phyloP scores from a whole-genome alignment of 2,113 vertebrate genomes.

The Corynorhinus townsendii region DNA sequence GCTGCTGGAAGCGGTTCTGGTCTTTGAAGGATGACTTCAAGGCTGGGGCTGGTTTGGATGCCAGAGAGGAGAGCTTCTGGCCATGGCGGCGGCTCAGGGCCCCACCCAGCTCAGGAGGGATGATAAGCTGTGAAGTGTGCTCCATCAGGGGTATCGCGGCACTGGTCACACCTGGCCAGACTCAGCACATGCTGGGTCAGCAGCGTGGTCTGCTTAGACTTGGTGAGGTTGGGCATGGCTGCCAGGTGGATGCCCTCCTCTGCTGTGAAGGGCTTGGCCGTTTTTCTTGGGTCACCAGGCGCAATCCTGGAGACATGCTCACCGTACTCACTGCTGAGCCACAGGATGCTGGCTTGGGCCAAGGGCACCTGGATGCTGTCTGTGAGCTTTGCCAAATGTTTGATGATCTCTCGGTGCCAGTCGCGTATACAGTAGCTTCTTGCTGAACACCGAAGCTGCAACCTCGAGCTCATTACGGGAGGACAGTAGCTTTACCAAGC shows the following conservation, averaged over 20 bases:
- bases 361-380: constrained; percentile 97
- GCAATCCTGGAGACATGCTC: constrained; percentile 95
- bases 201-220: constrained; percentile 93
- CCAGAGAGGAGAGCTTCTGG: constrained; percentile 94
- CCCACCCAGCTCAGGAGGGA: constrained; percentile 91
- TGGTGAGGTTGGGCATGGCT: constrained; percentile 94
- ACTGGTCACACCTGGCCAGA: constrained; percentile 94
- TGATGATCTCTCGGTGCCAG: constrained; percentile 94
- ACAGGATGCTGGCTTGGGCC: constrained; percentile 93
- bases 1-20: constrained; percentile 94
- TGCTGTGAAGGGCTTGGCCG: constrained; percentile 94
- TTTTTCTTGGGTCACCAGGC: constrained; percentile 92
- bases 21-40: constrained; percentile 98
- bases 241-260: constrained; percentile 95
- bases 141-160: constrained; percentile 91
- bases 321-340: constrained; percentile 94
- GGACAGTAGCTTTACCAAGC: constrained; percentile 93
- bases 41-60: constrained; percentile 90
- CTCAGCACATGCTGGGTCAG: constrained; percentile 94
- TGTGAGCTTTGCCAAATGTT: constrained; percentile 95
- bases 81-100: constrained; percentile 93
- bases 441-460: constrained; percentile 93
- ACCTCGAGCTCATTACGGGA: constrained; percentile 94
- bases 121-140: constrained; percentile 94
- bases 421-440: constrained; percentile 95